A percentile compares a stretch with the other conserved stretches of the same genome.
These are phyloP conservation scores for Chiroxiphia lanceolata DNA, from an alignment of 2,797 vertebrate species.

Conservation along the genomic window DNA sequence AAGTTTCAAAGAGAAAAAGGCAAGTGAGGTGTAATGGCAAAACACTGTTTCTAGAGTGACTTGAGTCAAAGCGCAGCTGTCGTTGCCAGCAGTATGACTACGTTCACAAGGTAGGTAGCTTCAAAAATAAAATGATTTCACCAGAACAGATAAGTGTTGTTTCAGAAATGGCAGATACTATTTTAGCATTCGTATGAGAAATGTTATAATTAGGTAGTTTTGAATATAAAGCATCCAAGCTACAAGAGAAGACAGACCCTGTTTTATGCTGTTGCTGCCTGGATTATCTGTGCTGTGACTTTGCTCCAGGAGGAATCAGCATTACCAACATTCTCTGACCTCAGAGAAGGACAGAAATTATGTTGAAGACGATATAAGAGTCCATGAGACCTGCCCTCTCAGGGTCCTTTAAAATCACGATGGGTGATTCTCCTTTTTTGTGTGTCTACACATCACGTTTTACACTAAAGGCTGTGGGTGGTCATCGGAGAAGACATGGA, in stretches of 20 bases:
- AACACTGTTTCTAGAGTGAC: background rate
- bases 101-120: slow-evolving; percentile 15
- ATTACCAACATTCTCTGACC: background rate
- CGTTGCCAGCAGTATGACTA: slow-evolving; percentile 20
- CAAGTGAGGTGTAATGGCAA: background rate
- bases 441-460: background rate
- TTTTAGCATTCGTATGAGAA: slow-evolving; percentile 39
- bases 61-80: background rate
- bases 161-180: slow-evolving; percentile 42
- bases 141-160: slow-evolving; percentile 27
- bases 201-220: slow-evolving; percentile 30
- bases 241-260: background rate
- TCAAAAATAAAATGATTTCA: slow-evolving; percentile 40
- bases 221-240: slow-evolving; percentile 24
- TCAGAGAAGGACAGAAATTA: background rate
- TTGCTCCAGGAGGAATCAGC: background rate
- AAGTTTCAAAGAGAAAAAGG: background rate
- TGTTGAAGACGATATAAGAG: background rate
- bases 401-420: background rate
- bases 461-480: background rate
- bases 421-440: background rate
- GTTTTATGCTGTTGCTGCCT: background rate
- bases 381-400: background rate
- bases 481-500: background rate
- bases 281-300: background rate